These are phyloP conservation scores for Asobara japonica DNA, from an alignment of 1,140 invertebrate genomes.

Conservation along the genomic window DNA sequence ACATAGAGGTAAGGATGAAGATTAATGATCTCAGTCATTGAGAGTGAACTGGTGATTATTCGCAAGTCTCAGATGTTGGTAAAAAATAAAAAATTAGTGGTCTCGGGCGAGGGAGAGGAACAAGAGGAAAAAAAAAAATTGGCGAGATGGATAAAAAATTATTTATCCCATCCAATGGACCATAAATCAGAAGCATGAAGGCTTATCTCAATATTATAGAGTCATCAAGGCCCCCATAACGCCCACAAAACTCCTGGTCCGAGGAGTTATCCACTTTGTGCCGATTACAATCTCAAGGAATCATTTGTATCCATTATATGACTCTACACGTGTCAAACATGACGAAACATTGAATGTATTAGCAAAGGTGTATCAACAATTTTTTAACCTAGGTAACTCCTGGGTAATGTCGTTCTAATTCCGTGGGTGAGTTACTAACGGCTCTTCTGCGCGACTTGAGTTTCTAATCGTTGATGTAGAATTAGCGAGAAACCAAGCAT, in stretches of 20 bases:
- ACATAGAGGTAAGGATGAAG: constrained; percentile 33
- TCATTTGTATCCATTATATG: constrained; percentile 18
- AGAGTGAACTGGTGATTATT: constrained; percentile 3
- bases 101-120: too few relatives aligned
- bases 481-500: constrained; percentile 8
- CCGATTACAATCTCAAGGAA: background rate
- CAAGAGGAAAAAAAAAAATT: background rate
- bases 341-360: background rate
- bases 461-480: constrained; percentile 14
- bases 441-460: constrained; percentile 6
- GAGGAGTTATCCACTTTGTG: background rate
- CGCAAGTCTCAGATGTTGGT: background rate
- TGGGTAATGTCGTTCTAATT: constrained; percentile 13
- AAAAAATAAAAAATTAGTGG: background rate
- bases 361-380: background rate
- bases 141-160: background rate
- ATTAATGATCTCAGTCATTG: constrained; percentile 28
- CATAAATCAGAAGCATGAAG: background rate
- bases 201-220: constrained; percentile 6
- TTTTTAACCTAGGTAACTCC: background rate
- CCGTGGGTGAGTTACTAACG: constrained; percentile 4
- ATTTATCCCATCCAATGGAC: background rate
- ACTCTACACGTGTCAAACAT: background rate
- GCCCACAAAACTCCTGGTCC: background rate
- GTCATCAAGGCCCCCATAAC: background rate